phyloP scores from a whole-genome alignment of 2,113 vertebrate genomes.

The Tricholaema leucomelas region DNA sequence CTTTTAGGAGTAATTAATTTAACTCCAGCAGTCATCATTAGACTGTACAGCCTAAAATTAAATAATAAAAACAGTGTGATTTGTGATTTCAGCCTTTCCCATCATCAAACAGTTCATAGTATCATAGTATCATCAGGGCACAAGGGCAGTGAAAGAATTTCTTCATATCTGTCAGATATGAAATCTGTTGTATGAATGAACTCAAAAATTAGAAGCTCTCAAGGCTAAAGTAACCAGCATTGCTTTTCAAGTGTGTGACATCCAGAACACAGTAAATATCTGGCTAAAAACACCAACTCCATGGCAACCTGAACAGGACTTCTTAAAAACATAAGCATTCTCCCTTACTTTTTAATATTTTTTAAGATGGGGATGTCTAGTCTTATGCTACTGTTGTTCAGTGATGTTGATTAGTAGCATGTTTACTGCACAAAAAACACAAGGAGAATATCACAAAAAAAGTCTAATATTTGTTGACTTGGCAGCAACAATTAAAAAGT shows the following conservation, averaged over 20 bases:
- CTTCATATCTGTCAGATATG: not conserved
- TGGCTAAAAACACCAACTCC: not conserved
- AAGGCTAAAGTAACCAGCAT: not conserved
- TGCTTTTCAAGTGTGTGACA: rapidly evolving
- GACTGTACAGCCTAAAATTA: not conserved
- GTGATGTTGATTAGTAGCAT: not conserved
- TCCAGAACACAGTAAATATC: not conserved
- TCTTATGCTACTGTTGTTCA: not conserved
- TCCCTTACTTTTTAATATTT: not conserved
- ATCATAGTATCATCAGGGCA: no score
- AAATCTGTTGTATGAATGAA: not conserved
- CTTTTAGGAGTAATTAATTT: not conserved
- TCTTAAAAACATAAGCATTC: not conserved
- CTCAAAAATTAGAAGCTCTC: not conserved
- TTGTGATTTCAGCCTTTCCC: not conserved
- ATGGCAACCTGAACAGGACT: not conserved
- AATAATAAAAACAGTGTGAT: not conserved
- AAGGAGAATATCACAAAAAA: not conserved
- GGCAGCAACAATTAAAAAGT: not conserved
- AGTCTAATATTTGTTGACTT: not conserved
- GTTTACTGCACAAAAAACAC: not conserved
- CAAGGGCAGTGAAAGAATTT: not conserved
- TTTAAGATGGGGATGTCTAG: not conserved
- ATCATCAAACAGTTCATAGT: not conserved
- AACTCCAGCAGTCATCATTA: not conserved